Evolutionary conservation across 2,113 vertebrate species (phyloP), one percentile per base, ranked within the genome.

Genomic region (Casuarius casuarius): DNA sequence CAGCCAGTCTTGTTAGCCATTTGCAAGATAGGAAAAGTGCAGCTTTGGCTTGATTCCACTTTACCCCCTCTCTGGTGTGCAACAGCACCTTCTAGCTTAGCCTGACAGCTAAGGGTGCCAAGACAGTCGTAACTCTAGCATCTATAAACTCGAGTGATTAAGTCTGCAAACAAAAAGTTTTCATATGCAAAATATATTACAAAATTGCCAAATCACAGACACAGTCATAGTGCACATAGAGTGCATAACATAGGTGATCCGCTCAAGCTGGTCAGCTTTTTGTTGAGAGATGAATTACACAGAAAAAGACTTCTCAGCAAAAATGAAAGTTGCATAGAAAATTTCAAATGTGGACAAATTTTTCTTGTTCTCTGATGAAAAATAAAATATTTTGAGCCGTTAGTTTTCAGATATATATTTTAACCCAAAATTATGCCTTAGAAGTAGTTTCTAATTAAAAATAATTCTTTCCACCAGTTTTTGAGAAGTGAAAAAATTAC

Each of bases 21-120:
- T 73, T 70, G 42, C 38, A 8, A 54, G 17, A 22, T 1, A 33
- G 18, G 8, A 54, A 46, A 76, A 59, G 5, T 0, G 3, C 25
- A 63, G 5, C 12, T 90, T 68, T 74, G 21, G 7, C 3, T 74
- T 49, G 4, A 42, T 79, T 72, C 4, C 13, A 17, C 17, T 70
- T 72, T 48, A 62, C 4, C 5, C 5, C 12, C 11, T 17, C 2
- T 0, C 0, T 10, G 12, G 35, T 23, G 42, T 48, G 20, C 22
- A 91, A 63, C 77, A 87, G 2, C 23, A 35, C 12, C 8, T 63
- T 68, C 20, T 68, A 56, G 29, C 13, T 48, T 51, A 65, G 65
- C 8, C 0, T 78, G 52, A 42, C 31, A 79, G 51, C 5, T 65
- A 26, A 26, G 15, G 66, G 7, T 19, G 23, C 9, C 31, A 25